A percentile compares a stretch with the other conserved stretches of the same genome.
Conservation (phyloP, 2,797 vertebrate species). For the Apodemus agrarius region DNA sequence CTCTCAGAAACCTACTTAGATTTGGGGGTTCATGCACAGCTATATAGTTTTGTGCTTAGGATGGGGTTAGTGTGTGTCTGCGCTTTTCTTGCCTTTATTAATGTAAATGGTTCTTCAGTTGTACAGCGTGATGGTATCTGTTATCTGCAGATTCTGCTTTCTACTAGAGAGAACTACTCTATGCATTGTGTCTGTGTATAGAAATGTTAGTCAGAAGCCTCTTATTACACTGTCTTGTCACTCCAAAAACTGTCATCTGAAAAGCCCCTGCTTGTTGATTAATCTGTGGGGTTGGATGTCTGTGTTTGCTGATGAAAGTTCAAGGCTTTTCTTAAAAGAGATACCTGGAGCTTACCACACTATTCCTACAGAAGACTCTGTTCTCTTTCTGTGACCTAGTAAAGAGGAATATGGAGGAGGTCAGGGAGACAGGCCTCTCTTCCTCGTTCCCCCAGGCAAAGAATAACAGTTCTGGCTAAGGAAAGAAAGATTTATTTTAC, state of each 20-base stretch:
- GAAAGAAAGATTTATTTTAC: slow-evolving; percentile 69
- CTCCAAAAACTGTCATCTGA: not conserved
- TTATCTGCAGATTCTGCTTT: not conserved
- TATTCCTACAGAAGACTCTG: slow-evolving; percentile 45
- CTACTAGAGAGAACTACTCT: not conserved
- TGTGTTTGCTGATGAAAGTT: slow-evolving; percentile 68
- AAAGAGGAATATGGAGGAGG: slow-evolving; percentile 72
- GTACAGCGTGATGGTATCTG: not conserved
- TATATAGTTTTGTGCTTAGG: not conserved
- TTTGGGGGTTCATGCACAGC: not conserved
- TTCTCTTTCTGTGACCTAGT: slow-evolving; percentile 69
- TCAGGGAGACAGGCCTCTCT: slow-evolving; percentile 38
- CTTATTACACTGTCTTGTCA: not conserved
- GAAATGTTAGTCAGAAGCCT: not conserved
- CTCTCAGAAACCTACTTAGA: not conserved
- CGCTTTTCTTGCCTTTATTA: not conserved
- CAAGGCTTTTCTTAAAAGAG: slow-evolving; percentile 58
- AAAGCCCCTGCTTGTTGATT: not conserved
- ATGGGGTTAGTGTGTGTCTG: not conserved
- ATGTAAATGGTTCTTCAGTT: not conserved
- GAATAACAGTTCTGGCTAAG: slow-evolving; percentile 64
- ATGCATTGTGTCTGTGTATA: not conserved
- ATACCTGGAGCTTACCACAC: slow-evolving; percentile 67
- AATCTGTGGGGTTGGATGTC: not conserved
- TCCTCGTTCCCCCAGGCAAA: slow-evolving; percentile 36